These are phyloP conservation scores for Varanus komodoensis DNA, from an alignment of 2,113 vertebrate genomes.

Conservation along the genomic window DNA sequence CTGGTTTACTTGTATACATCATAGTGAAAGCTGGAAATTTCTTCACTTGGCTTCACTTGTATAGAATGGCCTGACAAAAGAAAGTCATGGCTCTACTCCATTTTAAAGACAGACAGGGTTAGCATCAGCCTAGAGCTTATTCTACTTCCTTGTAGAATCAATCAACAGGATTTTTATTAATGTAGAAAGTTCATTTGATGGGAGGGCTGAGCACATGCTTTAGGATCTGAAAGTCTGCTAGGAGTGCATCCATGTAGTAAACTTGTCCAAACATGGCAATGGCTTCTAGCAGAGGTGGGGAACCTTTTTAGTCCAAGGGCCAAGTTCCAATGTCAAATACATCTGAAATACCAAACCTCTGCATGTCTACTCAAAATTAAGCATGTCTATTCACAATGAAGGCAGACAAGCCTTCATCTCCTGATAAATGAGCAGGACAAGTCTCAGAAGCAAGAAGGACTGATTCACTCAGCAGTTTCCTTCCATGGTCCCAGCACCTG, in stretches of 20 bases:
- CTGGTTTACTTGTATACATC: constrained; percentile 37
- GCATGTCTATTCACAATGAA: no score
- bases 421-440: no score
- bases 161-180: not conserved
- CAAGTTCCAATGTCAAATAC: no score
- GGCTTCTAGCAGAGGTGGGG: not conserved
- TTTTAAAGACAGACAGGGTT: constrained; percentile 21
- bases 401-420: no score
- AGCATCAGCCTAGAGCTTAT: constrained; percentile 37
- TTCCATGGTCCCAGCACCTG: no score
- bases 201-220: not conserved
- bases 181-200: not conserved
- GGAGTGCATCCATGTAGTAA: not conserved
- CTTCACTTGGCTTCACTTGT: constrained; percentile 43
- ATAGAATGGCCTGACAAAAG: constrained; percentile 20
- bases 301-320: no score
- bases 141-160: not conserved
- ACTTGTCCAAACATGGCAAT: not conserved
- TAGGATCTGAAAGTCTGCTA: not conserved
- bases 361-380: no score
- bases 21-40: constrained; percentile 6
- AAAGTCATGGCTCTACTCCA: constrained; percentile 10
- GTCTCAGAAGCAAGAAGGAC: no score
- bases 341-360: no score
- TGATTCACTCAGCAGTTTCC: no score